Conservation (phyloP, 2,113 vertebrate species). For the Vidua chalybeata region DNA sequence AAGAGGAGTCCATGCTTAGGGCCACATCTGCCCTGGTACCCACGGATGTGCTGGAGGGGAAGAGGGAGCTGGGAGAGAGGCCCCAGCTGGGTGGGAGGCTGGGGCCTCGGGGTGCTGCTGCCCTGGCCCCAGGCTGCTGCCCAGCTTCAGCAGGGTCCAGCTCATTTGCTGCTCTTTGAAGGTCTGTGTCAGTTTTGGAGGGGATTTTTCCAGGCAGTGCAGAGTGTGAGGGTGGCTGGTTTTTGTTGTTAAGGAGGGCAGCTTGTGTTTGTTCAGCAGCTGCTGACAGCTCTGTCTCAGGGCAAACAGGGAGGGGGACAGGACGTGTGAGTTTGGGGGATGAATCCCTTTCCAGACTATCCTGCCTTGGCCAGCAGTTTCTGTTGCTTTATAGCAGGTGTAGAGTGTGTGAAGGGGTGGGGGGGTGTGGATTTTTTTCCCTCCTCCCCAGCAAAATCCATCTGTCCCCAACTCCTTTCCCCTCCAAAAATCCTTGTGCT, state of each 20-base stretch:
- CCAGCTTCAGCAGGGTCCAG: not conserved
- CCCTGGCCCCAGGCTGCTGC: not conserved
- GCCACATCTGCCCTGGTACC: rapidly evolving
- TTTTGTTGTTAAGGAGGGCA: not conserved
- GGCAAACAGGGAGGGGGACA: not conserved
- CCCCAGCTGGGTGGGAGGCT: rapidly evolving
- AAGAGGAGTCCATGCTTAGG: not conserved
- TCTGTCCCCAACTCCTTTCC: not conserved
- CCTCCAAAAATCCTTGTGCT: not conserved
- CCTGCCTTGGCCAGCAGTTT: not conserved
- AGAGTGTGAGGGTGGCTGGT: not conserved
- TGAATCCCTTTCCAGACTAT: not conserved
- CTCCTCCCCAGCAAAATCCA: not conserved
- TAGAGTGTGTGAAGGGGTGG: not conserved
- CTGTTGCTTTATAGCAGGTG: not conserved
- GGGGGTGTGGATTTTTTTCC: not conserved
- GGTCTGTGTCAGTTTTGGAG: not conserved
- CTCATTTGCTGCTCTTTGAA: not conserved
- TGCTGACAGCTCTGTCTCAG: not conserved
- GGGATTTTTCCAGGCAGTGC: not conserved
- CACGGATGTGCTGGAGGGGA: rapidly evolving
- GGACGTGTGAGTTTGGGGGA: not conserved
- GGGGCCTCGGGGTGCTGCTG: rapidly evolving
- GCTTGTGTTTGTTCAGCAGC: not conserved
- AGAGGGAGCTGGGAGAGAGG: not conserved